Percentiles rank a stretch among this genome's conserved stretches.
phyloP scores from a whole-genome alignment of 2,888 invertebrate genomes.

The Plebejus argus region DNA sequence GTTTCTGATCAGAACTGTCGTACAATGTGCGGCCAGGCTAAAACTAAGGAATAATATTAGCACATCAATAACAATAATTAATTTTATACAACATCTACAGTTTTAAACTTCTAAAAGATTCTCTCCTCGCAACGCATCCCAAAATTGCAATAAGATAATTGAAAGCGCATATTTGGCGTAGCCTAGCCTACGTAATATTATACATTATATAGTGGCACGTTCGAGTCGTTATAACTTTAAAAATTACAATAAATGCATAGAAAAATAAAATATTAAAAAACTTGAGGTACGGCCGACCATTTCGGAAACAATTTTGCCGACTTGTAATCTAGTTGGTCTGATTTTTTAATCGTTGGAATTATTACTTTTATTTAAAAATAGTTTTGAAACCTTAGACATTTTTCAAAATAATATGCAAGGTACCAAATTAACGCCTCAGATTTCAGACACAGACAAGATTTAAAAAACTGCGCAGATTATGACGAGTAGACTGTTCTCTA shows the following conservation, averaged over 20 bases:
- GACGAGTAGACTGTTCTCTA: too few relatives aligned
- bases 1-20: too few relatives aligned
- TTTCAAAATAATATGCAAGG: neutral
- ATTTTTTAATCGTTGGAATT: neutral
- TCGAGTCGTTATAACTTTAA: neutral
- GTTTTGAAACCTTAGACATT: neutral
- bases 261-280: neutral
- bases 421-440: neutral
- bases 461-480: too few relatives aligned
- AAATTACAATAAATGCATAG: conserved; percentile 2
- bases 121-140: neutral
- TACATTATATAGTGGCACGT: neutral
- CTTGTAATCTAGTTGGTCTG: neutral
- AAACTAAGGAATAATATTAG: too few relatives aligned
- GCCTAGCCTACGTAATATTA: neutral
- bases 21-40: too few relatives aligned
- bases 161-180: neutral
- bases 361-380: neutral
- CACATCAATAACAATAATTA: too few relatives aligned
- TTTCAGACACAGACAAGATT: too few relatives aligned
- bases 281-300: neutral
- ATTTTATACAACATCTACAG: neutral
- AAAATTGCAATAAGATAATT: neutral
- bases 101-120: neutral
- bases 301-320: neutral